phyloP scores from a whole-genome alignment of 2,888 invertebrate genomes.

The Yponomeuta sedellus region DNA sequence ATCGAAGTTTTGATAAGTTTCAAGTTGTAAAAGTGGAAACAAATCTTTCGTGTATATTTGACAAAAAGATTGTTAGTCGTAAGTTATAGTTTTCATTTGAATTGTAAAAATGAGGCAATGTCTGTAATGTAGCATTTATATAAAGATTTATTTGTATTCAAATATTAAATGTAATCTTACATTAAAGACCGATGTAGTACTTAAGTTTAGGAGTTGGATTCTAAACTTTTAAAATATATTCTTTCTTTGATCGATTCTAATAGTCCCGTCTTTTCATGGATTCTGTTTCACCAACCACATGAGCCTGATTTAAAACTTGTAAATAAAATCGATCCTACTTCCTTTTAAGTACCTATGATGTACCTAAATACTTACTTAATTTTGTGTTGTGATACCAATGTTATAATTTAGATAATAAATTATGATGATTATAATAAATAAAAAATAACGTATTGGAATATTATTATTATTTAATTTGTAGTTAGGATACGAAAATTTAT shows the following conservation, averaged over 20 bases:
- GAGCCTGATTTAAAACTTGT: background rate
- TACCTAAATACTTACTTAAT: background rate
- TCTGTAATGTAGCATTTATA: background rate
- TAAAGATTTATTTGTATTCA: background rate
- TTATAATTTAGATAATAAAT: background rate
- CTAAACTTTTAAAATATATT: no score
- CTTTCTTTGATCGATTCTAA: no score
- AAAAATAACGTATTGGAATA: background rate
- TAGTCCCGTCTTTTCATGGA: no score
- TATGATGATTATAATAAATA: background rate
- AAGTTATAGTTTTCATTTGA: background rate
- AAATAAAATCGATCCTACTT: background rate
- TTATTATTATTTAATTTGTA: background rate
- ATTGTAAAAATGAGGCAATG: background rate
- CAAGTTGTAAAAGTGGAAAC: background rate
- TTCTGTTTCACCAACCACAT: background rate
- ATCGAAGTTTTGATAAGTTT: background rate
- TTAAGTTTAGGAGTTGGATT: background rate
- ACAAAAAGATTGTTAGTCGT: no score
- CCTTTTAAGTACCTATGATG: background rate
- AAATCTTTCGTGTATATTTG: background rate
- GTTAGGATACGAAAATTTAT: background rate
- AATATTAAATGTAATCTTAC: background rate
- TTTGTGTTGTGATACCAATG: constrained; percentile 3
- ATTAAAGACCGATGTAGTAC: background rate